These are phyloP conservation scores for Panthera leo DNA, from an alignment of 2,113 vertebrate genomes.

Conservation along the genomic window DNA sequence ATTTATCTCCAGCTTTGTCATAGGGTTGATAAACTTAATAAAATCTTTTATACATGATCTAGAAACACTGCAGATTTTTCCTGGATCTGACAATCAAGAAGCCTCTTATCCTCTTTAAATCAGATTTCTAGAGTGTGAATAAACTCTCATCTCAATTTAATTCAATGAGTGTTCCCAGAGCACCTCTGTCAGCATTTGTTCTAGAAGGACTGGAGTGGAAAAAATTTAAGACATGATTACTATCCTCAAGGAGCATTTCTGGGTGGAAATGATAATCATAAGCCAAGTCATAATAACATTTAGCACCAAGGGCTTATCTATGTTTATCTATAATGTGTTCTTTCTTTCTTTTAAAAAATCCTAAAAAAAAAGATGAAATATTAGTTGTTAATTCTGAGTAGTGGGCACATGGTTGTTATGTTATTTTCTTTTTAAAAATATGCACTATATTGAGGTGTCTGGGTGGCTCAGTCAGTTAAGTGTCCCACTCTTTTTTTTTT, in stretches of 20 bases:
- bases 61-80: slow-evolving; percentile 13
- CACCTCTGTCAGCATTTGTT: not conserved
- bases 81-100: not conserved
- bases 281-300: not conserved
- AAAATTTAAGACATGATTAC: not conserved
- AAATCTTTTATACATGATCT: slow-evolving; percentile 28
- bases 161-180: not conserved
- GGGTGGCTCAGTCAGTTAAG: too few species aligned
- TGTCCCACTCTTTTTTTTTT: too few species aligned
- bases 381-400: slow-evolving; percentile 7
- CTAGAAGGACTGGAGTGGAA: not conserved
- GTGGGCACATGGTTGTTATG: not conserved
- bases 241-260: not conserved
- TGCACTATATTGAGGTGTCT: too few species aligned
- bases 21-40: slow-evolving; percentile 1
- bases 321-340: not conserved
- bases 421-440: not conserved
- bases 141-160: not conserved
- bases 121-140: slow-evolving; percentile 26
- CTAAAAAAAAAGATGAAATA: not conserved
- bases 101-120: slow-evolving; percentile 10
- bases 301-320: not conserved
- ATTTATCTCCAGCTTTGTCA: slow-evolving; percentile 12
- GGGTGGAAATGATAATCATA: not conserved
- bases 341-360: slow-evolving; percentile 25